Evolutionary conservation across 2,113 vertebrate species (phyloP), one percentile per base, ranked within the genome.

Genomic region (Rhinogobius similis): DNA sequence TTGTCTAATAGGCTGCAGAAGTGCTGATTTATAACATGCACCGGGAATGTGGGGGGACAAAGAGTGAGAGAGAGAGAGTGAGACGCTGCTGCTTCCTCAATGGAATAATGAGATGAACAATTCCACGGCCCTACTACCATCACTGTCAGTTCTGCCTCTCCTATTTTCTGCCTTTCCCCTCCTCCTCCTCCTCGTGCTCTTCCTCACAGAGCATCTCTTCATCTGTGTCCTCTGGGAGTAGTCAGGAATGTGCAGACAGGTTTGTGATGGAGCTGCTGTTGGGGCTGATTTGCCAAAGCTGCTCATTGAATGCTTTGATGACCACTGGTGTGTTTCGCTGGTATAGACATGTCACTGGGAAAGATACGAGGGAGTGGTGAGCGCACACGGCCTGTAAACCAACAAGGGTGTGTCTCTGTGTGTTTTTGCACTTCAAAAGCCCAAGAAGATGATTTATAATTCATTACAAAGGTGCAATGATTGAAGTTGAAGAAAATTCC

Each of bases 21-120:
- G 76, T 71, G 78, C 53, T 79, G 82, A 87, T 86, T 86, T 85
- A 85, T 76, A 85, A 82, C 70, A 64, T 78, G 65, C 79, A 77
- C 73, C 62, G 56, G 56, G 58, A 62, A 73, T 50, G 73, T 65
- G 48, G 36, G 56, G 73, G 67, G 72, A 79, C 58, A 70, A 59
- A 78, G 70, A 79, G 52, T 38, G 63, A 41, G 65, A 50, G 67
- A 24, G 67, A 50, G 52, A 12, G 52, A 53, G 52, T 21, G 52
- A 53, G 52, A 53, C 46, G 32, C 72, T 41, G 32, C 72, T 41
- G 46, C 24, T 67, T 82, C 76, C 68, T 81, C 75, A 66, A 52
- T 74, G 62, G 77, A 86, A 89, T 88, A 91, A 91, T 90, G 85
- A 90, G 81, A 74, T 38, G 65, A 85, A 81, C 70, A 77, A 43